Evolutionary conservation across 2,113 vertebrate species (phyloP).

Genomic region (Meleagris gallopavo): DNA sequence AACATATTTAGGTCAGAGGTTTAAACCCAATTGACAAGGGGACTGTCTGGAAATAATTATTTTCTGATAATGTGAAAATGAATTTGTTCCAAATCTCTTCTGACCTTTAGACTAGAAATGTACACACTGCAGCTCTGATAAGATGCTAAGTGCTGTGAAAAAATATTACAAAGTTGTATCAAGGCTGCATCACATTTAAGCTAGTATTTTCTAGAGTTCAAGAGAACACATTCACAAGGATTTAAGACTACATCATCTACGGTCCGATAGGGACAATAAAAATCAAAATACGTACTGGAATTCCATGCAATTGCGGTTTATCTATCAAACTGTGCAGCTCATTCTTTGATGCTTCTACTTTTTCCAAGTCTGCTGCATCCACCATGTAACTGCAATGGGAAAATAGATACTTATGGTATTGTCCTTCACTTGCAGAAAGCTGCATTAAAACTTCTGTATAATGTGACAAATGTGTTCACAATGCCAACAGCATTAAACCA

Average conservation of each 20-base stretch:
- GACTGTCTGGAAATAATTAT: background rate
- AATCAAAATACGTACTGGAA: constrained; percentile 72
- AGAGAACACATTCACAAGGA: background rate
- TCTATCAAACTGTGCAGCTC: constrained; percentile 79
- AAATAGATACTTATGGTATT: background rate
- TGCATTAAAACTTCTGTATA: background rate
- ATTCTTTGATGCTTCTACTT: constrained; percentile 80
- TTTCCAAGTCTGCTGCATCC: constrained; percentile 79
- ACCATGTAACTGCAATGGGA: constrained; percentile 75
- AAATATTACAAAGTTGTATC: background rate
- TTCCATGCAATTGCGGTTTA: constrained; percentile 78
- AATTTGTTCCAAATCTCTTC: background rate
- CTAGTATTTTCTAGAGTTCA: background rate
- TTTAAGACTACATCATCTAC: background rate
- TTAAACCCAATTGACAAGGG: background rate
- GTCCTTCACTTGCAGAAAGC: background rate
- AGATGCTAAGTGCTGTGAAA: background rate
- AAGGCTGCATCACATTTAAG: background rate
- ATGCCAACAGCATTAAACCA: background rate
- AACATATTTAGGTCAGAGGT: background rate
- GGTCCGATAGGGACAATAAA: background rate
- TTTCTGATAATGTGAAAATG: background rate
- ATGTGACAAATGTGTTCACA: background rate
- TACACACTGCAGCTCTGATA: background rate
- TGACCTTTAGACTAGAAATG: background rate